These are phyloP conservation scores for Nycticebus coucang DNA, from an alignment of 2,113 vertebrate genomes.

Conservation along the genomic window DNA sequence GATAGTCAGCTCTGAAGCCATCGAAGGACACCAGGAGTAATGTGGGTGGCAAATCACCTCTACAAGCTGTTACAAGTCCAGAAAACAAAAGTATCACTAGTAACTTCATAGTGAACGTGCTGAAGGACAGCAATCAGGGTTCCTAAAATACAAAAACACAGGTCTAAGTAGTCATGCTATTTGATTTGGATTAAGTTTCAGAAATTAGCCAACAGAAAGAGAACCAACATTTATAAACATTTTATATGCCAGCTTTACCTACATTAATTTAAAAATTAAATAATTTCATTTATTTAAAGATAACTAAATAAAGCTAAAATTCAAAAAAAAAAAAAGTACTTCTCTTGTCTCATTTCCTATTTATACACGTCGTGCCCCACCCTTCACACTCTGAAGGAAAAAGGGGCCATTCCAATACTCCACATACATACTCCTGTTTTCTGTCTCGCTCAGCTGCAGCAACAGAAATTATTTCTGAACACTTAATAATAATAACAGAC, in stretches of 20 bases:
- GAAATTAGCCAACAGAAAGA: neutral
- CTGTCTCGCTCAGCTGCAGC: neutral
- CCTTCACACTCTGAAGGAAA: neutral
- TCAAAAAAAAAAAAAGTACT: neutral
- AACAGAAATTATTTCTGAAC: slow-evolving; percentile 24
- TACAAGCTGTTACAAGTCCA: slow-evolving; percentile 65
- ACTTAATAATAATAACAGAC: neutral
- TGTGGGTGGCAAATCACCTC: slow-evolving; percentile 56
- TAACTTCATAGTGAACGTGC: slow-evolving; percentile 63
- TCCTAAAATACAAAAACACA: slow-evolving; percentile 78
- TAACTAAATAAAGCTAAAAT: slow-evolving; percentile 9
- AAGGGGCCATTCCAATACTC: neutral
- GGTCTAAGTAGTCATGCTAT: neutral
- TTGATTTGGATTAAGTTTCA: neutral
- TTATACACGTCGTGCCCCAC: neutral
- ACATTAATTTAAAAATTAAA: neutral
- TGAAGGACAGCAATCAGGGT: slow-evolving; percentile 24
- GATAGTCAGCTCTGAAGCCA: slow-evolving; percentile 96
- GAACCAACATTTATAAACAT: neutral
- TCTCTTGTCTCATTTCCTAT: neutral
- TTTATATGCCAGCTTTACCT: neutral
- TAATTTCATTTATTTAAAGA: neutral
- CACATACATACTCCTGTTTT: neutral
- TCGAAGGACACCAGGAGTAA: slow-evolving; percentile 97
- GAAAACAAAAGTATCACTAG: slow-evolving; percentile 65